These are phyloP conservation scores for Stenchaetothrips biformis DNA, from an alignment of 2,888 invertebrate genomes.

Conservation along the genomic window DNA sequence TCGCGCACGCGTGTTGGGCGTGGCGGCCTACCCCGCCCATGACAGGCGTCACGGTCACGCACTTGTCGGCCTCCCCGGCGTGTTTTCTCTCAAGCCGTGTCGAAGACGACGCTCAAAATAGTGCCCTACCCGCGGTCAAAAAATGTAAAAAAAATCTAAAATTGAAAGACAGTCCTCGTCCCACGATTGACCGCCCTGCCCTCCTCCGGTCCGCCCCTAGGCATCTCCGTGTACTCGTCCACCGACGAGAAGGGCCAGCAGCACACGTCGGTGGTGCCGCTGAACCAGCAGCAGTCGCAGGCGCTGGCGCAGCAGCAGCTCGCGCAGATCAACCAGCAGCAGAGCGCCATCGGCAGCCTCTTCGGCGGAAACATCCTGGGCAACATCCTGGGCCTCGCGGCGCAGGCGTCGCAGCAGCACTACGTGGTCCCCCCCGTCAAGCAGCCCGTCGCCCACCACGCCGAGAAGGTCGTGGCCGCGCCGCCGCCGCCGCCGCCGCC, in stretches of 20 bases:
- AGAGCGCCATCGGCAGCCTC: background rate
- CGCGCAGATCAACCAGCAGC: background rate
- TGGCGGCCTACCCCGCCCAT: too few species aligned
- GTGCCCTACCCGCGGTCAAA: too few species aligned
- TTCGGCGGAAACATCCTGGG: background rate
- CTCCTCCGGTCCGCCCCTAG: background rate
- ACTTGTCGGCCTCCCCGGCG: too few species aligned
- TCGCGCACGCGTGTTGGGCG: too few species aligned
- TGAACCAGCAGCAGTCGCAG: background rate
- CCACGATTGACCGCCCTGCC: too few species aligned
- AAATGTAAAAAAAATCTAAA: too few species aligned
- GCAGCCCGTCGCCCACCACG: too few species aligned
- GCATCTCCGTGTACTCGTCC: conserved; percentile 14
- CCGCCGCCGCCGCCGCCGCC: background rate
- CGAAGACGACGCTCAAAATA: too few species aligned
- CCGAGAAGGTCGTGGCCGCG: background rate
- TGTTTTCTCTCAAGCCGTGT: too few species aligned
- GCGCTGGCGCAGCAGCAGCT: background rate
- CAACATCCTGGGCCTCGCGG: background rate
- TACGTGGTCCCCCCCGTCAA: too few species aligned
- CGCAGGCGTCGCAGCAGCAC: background rate
- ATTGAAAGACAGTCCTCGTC: too few species aligned
- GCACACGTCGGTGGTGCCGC: background rate
- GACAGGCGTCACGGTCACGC: too few species aligned
- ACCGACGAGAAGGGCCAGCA: background rate